These are phyloP conservation scores for Noctuana brunneofusca DNA, from an alignment of 2,888 invertebrate genomes.

Conservation along the genomic window DNA sequence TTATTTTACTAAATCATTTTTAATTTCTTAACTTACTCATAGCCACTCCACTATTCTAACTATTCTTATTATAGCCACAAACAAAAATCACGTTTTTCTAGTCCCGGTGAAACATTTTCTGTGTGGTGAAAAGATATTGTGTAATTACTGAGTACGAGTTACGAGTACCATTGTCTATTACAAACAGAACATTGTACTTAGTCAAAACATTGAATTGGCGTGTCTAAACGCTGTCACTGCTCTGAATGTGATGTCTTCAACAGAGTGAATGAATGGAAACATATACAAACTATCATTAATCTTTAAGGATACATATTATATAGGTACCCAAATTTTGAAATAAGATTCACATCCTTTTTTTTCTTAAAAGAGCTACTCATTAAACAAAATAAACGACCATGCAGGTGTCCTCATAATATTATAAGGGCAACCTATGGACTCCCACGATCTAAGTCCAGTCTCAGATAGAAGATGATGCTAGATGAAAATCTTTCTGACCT, in stretches of 20 bases:
- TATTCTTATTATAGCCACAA: no score
- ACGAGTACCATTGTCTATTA: constrained; percentile 5
- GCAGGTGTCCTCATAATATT: no score
- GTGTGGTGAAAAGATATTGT: background rate
- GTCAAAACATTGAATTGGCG: constrained; percentile 24
- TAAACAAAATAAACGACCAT: background rate
- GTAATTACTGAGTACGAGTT: constrained; percentile 10
- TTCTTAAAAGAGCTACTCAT: background rate
- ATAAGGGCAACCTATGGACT: no score
- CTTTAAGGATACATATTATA: constrained; percentile 8
- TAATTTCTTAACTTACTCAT: no score
- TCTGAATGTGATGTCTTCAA: constrained; percentile 12
- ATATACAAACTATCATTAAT: constrained; percentile 12
- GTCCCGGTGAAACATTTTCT: background rate
- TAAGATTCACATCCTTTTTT: background rate
- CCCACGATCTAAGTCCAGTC: no score
- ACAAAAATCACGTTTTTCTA: no score
- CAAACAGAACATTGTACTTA: constrained; percentile 8
- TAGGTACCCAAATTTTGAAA: no score
- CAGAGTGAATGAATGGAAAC: constrained; percentile 14
- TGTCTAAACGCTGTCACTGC: constrained; percentile 23
- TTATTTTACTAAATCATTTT: no score
- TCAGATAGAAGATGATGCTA: no score
- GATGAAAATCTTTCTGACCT: no score
- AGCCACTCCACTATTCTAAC: no score